These are phyloP conservation scores for Phyllotreta cruciferae DNA, from an alignment of 2,888 invertebrate species.

Conservation along the genomic window DNA sequence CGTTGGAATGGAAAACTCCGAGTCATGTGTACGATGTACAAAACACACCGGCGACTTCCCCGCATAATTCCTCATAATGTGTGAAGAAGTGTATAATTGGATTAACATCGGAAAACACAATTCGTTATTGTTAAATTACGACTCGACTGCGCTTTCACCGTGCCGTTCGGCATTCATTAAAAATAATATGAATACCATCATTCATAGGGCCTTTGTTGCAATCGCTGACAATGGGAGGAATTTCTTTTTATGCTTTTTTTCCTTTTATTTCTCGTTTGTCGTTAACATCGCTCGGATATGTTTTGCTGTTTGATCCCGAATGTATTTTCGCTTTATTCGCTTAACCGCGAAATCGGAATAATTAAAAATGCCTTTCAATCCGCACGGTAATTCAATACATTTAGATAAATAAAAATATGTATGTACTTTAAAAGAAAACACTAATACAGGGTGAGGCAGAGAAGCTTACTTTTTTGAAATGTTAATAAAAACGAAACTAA, in stretches of 20 bases:
- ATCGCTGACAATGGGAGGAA: conserved; percentile 25
- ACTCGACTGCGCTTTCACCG: conserved; percentile 31
- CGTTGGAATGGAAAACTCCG: conserved; percentile 13
- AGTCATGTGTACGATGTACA: conserved; percentile 6
- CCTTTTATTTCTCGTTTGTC: neutral
- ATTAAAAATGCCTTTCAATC: neutral
- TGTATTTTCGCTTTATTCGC: no score
- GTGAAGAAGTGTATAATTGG: conserved; percentile 33
- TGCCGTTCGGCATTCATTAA: conserved; percentile 31
- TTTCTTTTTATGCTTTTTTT: conserved; percentile 12
- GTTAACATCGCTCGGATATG: conserved; percentile 16
- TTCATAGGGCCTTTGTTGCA: conserved; percentile 33
- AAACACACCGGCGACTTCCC: neutral
- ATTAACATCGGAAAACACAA: conserved; percentile 34
- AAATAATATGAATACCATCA: conserved; percentile 35
- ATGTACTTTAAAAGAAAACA: no score
- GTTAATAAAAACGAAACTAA: no score
- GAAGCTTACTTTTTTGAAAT: no score
- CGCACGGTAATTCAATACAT: neutral
- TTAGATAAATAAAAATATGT: no score
- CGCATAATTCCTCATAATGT: conserved; percentile 23
- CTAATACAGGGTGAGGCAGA: no score
- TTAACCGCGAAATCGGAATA: no score
- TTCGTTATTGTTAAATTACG: conserved; percentile 34
- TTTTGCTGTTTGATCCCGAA: conserved; percentile 18